Evolutionary conservation across 2,888 invertebrate species (phyloP).

Genomic region (Pandemis heparana): DNA sequence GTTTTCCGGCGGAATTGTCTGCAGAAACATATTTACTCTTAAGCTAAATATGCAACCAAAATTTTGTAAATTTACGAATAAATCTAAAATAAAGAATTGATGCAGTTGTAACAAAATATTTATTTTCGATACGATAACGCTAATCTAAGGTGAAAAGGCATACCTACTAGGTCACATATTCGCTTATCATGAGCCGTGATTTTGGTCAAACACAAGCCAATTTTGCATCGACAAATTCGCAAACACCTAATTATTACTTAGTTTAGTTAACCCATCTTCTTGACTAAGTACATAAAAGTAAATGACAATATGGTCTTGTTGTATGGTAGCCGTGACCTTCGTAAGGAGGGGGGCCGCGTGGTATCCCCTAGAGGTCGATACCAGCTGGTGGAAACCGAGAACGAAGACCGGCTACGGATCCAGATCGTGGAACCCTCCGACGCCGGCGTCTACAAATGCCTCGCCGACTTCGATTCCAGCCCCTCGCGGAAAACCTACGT

Average conservation of each 20-base stretch:
- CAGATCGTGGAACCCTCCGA: conserved; percentile 62
- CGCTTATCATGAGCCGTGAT: too few relatives aligned
- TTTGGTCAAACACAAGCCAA: too few relatives aligned
- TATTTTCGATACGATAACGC: too few relatives aligned
- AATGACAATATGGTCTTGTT: not conserved
- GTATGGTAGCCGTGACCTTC: conserved; percentile 73
- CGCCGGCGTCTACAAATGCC: conserved; percentile 72
- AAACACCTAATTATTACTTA: not conserved
- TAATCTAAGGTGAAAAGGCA: too few relatives aligned
- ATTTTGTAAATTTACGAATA: too few relatives aligned
- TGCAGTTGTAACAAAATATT: too few relatives aligned
- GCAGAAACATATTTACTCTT: too few relatives aligned
- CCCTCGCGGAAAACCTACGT: conserved; percentile 71
- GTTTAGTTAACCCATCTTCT: too few relatives aligned
- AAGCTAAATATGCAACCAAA: too few relatives aligned
- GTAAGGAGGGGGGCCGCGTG: conserved; percentile 56
- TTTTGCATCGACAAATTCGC: not conserved
- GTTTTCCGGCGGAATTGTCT: too few relatives aligned
- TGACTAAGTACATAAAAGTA: not conserved
- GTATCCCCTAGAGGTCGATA: conserved; percentile 60
- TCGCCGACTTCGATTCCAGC: conserved; percentile 72
- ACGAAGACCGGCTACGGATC: conserved; percentile 65
- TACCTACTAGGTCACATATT: too few relatives aligned
- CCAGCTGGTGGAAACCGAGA: conserved; percentile 61
- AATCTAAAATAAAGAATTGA: too few relatives aligned